Conservation (phyloP, 2,888 invertebrate genomes). For the Ceriagrion tenellum region DNA sequence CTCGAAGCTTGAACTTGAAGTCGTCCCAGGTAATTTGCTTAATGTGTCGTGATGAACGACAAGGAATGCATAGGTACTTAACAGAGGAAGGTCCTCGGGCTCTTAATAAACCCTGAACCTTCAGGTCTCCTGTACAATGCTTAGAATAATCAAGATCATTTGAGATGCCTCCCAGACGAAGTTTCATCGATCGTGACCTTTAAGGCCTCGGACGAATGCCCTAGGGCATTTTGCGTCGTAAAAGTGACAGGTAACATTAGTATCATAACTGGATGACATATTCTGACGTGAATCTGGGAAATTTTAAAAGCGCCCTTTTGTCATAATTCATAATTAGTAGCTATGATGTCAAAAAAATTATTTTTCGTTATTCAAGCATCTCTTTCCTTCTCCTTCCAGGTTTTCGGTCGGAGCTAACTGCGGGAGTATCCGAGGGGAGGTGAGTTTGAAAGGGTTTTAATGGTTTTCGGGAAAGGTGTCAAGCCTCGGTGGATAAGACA, state of each 20-base stretch:
- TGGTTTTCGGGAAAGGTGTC: constrained; percentile 15
- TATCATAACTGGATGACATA: too few species aligned
- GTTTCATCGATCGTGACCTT: background rate
- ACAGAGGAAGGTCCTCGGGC: too few species aligned
- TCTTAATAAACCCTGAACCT: too few species aligned
- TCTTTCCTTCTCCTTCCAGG: background rate
- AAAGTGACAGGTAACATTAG: background rate
- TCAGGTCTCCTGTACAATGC: too few species aligned
- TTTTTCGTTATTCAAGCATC: background rate
- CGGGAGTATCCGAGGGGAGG: background rate
- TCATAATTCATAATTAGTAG: background rate
- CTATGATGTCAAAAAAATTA: background rate
- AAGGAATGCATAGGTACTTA: too few species aligned
- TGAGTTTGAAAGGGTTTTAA: background rate
- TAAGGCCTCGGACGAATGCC: background rate
- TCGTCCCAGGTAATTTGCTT: too few species aligned
- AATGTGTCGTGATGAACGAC: too few species aligned
- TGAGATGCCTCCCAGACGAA: background rate
- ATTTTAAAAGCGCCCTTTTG: background rate
- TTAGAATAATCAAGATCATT: too few species aligned
- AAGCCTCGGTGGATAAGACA: background rate
- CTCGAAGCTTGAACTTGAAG: too few species aligned
- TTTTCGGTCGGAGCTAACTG: background rate
- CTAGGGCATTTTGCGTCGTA: background rate
- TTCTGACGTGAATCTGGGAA: background rate